phyloP scores from a whole-genome alignment of 2,797 vertebrate species.

The Zalophus californianus region DNA sequence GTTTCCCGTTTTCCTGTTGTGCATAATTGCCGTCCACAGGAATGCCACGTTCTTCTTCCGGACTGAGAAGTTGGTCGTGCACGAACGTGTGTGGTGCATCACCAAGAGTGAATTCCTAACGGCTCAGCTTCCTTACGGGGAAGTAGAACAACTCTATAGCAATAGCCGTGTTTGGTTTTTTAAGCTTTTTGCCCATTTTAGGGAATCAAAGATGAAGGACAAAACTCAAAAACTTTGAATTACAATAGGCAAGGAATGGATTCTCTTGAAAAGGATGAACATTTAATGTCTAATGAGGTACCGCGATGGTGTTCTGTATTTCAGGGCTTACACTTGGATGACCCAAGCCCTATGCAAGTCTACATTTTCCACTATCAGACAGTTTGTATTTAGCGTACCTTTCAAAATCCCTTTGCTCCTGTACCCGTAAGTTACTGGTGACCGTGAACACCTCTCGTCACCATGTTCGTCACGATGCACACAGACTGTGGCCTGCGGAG shows the following conservation, averaged over 20 bases:
- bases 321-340: neutral
- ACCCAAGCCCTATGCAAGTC: no score
- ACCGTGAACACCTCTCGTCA: fast-evolving
- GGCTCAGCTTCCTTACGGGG: neutral
- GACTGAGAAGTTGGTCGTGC: neutral
- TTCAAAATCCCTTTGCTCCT: neutral
- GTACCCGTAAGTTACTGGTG: fast-evolving
- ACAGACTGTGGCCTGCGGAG: fast-evolving
- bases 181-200: neutral
- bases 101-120: no score
- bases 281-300: fast-evolving
- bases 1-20: neutral
- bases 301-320: fast-evolving
- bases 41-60: neutral
- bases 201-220: neutral
- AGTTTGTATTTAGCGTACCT: fast-evolving
- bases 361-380: fast-evolving
- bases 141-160: no score
- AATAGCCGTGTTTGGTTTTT: neutral
- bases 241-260: neutral
- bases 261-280: neutral
- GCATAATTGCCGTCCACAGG: neutral
- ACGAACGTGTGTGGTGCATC: fast-evolving
- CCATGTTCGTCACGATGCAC: fast-evolving
- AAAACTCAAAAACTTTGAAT: neutral